Conservation (phyloP, 2,888 invertebrate species). For the Cheilosia grossa region DNA sequence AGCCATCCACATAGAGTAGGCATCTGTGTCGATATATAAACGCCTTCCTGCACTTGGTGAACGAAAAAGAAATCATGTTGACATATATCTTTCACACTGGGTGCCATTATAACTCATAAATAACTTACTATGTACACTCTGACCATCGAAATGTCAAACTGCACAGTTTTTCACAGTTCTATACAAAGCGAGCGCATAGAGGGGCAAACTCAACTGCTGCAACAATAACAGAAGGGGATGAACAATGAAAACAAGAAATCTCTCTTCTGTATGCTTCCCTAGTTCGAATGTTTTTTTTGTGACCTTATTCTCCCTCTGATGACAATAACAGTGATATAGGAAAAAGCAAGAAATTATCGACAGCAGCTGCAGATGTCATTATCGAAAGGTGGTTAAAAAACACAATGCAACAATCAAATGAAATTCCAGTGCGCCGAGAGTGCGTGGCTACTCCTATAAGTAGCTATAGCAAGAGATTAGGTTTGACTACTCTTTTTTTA, state of each 20-base stretch:
- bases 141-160: constrained; percentile 38
- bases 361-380: constrained; percentile 70
- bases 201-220: constrained; percentile 25
- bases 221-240: constrained; percentile 39
- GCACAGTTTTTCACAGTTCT: constrained; percentile 19
- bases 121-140: background rate
- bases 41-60: constrained; percentile 43
- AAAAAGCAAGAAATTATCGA: constrained; percentile 46
- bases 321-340: constrained; percentile 54
- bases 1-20: background rate
- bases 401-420: constrained; percentile 61
- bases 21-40: background rate
- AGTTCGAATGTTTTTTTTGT: constrained; percentile 12
- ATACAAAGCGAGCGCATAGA: background rate
- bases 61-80: background rate
- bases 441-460: constrained; percentile 20
- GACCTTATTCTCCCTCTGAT: constrained; percentile 49
- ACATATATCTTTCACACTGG: constrained; percentile 20
- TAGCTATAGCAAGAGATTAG: constrained; percentile 41
- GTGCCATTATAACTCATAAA: constrained; percentile 27
- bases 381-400: constrained; percentile 67
- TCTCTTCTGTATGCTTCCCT: constrained; percentile 15
- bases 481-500: background rate
- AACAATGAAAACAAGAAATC: constrained; percentile 54
- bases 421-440: constrained; percentile 51